Base-by-base conservation (phyloP, 2,888 invertebrate genomes). In the Resseliella maxima region DNA sequence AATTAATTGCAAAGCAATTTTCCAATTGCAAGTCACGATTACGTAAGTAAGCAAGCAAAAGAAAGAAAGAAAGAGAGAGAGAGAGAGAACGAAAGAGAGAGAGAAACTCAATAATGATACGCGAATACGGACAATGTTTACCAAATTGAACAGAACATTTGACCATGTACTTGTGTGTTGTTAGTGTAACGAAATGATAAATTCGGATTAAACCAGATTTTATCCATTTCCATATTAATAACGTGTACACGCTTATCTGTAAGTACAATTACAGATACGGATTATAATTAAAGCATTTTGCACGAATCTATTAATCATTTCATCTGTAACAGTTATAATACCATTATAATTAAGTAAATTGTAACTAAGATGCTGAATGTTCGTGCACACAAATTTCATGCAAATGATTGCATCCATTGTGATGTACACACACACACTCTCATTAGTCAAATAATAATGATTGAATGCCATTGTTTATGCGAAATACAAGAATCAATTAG, bases 321-420 rank as follows among this genome's bases (percentile, higher is more conserved):
- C 18, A 18, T 18, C 18, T 5, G 41, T 12, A 41, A 41, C 41
- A 41, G 5, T 41, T 41, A 41, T 50, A 50, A 50, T 15, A 50
- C 18, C 46, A 50, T 50, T 50, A 50, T 2, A 50, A 50, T 50
- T 50, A n/a, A n/a, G 46, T 50, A 50, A 50, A 50, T 50, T 18
- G 18, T 50, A 50, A 8, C 8, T 3, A 24, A 24, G 2, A 59
- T 59, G 24, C 1, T 24, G 5, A 24, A 24, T 24, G 59, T 24
- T 50, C 50, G 21, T 50, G 50, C 50, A 18, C 50, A 24, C 24
- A 24, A 59, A 24, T 59, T 59, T 59, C 24, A 59, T 59, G 59
- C 59, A 59, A 59, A 59, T 59, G 59, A 59, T 59, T 59, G 24
- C 24, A 59, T 59, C n/a, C 5, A 59, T n/a, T 59, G 24, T 59